Base-by-base conservation (phyloP, 1,140 invertebrate genomes). In the Mya arenaria region DNA sequence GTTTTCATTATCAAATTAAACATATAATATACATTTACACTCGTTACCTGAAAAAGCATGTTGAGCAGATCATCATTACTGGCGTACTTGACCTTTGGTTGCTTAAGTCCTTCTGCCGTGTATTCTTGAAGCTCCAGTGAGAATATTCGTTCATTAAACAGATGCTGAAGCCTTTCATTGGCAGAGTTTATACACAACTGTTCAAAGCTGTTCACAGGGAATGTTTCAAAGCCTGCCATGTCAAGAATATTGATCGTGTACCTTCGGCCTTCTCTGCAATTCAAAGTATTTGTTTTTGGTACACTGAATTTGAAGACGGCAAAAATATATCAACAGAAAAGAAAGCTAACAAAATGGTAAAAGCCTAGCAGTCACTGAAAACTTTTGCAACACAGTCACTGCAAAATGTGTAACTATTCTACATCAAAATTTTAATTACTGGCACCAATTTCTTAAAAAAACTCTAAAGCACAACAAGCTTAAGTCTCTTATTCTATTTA, bases 1-100 rank as follows among this genome's bases (percentile, higher is more conserved):
- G n/a, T n/a, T n/a, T n/a, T n/a, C n/a, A n/a, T n/a, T n/a, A n/a
- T n/a, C n/a, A n/a, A n/a, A n/a, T n/a, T n/a, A n/a, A n/a, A n/a
- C n/a, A n/a, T n/a, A n/a, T n/a, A n/a, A n/a, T n/a, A n/a, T n/a
- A n/a, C n/a, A n/a, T n/a, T n/a, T n/a, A n/a, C n/a, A n/a, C n/a
- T n/a, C n/a, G n/a, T n/a, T n/a, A 91, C 91, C 86, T 83, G 80
- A n/a, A 92, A 84, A 25, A 97, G 93, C 94, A 97, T 95, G 86
- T 97, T 96, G n/a, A 97, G 88, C 34, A 97, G 95, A 0, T 96
- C 96, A 65, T 95, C 92, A 88, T 97, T 98, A 87, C 97, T 96
- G n/a, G 94, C 95, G 90, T 96, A 97, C 85, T 96, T 95, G 17
- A 97, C 95, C 37, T 93, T 90, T 95, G 95, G 17, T 96, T 95